Conservation (phyloP, 1,140 invertebrate genomes). For the Drosophila sp. region DNA sequence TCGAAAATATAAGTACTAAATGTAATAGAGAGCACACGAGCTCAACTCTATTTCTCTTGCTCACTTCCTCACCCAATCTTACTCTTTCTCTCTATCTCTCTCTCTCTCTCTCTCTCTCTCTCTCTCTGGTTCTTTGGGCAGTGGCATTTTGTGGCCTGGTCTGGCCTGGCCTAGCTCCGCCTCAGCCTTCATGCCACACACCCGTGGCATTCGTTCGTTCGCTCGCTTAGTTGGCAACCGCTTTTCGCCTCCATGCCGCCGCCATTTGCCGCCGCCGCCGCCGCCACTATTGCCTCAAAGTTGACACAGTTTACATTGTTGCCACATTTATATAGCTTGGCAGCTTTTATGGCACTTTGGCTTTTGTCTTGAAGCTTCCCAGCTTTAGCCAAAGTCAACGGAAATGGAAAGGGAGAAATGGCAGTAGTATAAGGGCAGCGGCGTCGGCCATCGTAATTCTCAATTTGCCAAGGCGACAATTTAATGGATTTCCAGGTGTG, state of each 20-base stretch:
- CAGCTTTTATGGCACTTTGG: conserved; percentile 78
- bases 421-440: conserved; percentile 40
- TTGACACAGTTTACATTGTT: conserved; percentile 81
- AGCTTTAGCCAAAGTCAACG: conserved; percentile 52
- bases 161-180: not conserved
- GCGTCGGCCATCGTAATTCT: conserved; percentile 69
- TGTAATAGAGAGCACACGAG: not conserved
- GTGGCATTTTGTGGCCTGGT: conserved; percentile 57
- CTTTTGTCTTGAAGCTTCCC: conserved; percentile 70
- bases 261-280: not conserved
- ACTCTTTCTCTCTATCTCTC: not conserved
- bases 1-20: no score
- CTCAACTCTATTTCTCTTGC: not conserved
- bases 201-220: not conserved
- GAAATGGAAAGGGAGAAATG: conserved; percentile 38
- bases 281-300: conserved; percentile 41
- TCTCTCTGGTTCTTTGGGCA: conserved; percentile 24
- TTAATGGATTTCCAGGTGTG: conserved; percentile 76
- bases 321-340: conserved; percentile 79
- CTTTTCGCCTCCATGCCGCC: not conserved
- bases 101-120: conserved; percentile 19
- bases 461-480: conserved; percentile 79
- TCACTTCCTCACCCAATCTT: not conserved
- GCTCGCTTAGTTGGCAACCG: not conserved
- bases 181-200: not conserved